Evolutionary conservation across 2,113 vertebrate species (phyloP).

Genomic region (Tamias sibiricus): DNA sequence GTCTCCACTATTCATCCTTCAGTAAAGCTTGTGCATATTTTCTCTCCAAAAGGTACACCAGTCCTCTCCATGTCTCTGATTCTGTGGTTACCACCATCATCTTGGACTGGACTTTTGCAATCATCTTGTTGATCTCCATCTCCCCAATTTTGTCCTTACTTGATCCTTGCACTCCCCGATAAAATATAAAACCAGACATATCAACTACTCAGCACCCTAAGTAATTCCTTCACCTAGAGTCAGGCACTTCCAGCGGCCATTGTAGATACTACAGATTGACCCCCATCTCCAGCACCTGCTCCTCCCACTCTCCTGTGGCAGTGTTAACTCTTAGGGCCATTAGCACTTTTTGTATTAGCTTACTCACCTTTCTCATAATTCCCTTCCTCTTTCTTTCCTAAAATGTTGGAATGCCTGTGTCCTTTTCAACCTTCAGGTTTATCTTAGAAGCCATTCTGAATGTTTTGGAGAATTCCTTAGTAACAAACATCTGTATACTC

Average conservation of each 20-base stretch:
- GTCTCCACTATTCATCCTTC: background rate
- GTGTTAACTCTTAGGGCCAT: background rate
- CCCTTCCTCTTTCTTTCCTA: background rate
- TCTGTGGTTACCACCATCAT: accelerated
- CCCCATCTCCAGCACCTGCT: accelerated
- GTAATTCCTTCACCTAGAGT: background rate
- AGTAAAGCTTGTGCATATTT: background rate
- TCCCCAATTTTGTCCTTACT: background rate
- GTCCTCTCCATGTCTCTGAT: accelerated
- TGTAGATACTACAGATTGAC: background rate
- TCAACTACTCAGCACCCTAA: background rate
- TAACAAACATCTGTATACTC: background rate
- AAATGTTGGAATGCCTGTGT: background rate
- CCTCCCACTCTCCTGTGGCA: background rate
- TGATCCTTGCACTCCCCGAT: background rate
- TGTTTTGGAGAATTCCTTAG: background rate
- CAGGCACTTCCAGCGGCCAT: too few species aligned
- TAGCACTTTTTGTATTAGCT: background rate
- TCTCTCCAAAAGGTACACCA: background rate
- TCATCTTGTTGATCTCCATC: background rate
- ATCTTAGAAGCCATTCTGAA: background rate
- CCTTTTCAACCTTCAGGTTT: background rate
- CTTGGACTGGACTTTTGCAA: accelerated
- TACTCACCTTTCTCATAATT: background rate
- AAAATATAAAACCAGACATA: background rate